Percentiles rank a stretch among this genome's conserved stretches.
phyloP scores from a whole-genome alignment of 1,140 invertebrate genomes.

The Saxidomus purpurata region DNA sequence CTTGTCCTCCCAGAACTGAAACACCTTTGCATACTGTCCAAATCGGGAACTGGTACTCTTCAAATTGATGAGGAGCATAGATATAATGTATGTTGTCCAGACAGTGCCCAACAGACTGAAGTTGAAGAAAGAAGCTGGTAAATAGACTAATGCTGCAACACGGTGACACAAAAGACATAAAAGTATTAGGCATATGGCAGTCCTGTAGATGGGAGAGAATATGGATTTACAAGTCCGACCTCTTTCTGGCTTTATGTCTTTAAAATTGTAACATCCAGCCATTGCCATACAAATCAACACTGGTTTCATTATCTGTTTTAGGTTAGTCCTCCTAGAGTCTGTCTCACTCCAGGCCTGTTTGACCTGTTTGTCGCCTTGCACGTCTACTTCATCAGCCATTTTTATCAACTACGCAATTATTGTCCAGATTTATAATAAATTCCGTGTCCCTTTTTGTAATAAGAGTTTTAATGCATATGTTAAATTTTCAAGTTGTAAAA shows the following conservation, averaged over 20 bases:
- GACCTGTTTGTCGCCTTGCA: background rate
- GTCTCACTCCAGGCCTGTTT: background rate
- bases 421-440: too few relatives aligned
- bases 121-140: background rate
- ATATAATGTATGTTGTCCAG: background rate
- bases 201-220: background rate
- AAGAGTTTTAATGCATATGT: too few relatives aligned
- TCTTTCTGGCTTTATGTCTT: background rate
- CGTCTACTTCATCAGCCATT: background rate
- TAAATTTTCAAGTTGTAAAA: too few relatives aligned
- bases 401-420: too few relatives aligned
- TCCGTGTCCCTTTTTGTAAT: too few relatives aligned
- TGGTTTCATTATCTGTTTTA: conserved; percentile 25
- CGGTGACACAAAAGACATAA: background rate
- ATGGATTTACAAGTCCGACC: background rate
- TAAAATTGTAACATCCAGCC: conserved; percentile 34
- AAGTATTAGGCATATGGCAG: background rate
- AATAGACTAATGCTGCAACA: conserved; percentile 4
- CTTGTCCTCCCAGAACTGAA: conserved; percentile 10
- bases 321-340: background rate
- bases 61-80: background rate
- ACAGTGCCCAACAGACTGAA: background rate
- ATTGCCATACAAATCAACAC: conserved; percentile 1
- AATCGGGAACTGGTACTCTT: background rate
- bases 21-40: conserved; percentile 1